Base-by-base conservation (phyloP, 2,113 vertebrate genomes). In the Ramphastos sulfuratus region DNA sequence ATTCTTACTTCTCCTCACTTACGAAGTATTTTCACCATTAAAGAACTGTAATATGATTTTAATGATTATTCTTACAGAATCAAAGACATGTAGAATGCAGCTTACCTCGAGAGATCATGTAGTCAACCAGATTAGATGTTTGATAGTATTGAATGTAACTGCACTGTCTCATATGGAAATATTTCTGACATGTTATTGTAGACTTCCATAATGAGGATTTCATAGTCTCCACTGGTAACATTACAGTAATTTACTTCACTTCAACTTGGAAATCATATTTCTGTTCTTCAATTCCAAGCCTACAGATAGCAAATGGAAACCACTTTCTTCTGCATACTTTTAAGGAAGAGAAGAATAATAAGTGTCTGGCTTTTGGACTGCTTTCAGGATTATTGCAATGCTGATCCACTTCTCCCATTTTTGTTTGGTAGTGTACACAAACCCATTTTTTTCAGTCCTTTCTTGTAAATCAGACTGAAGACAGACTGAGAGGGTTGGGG, bases 331-430 rank as follows among this genome's bases (percentile, higher is more conserved):
- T 85, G 31, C 87, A 27, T 82, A 50, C 39, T 79, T 94, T 82
- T 59, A 91, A 77, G 75, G 89, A 91, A 92, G 55, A 19, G 25
- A 58, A 81, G 73, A 84, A 46, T 82, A 67, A 87, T 91, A 87
- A 80, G 85, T 87, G 75, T 70, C 33, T 66, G 50, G 14, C 20
- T 82, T 86, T 92, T 77, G 83, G 31, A 69, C n/a, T 79, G 79
- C 20, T 92, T 96, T 85, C 64, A 80, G 65, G 42, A 50, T 89
- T 83, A 82, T 85, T 94, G 37, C 82, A 80, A 42, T 77, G 60
- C 73, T 90, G 69, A 85, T 87, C 52, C 21, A 59, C 19, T 66
- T 89, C 35, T 89, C 21, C 55, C 0, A 0, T 18, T 79, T 87
- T 87, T 90, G 33, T 56, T 55, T 87, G 28, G 7, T 71, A 74